Conservation (phyloP, 2,888 invertebrate genomes). For the Notodonta dromedarius region DNA sequence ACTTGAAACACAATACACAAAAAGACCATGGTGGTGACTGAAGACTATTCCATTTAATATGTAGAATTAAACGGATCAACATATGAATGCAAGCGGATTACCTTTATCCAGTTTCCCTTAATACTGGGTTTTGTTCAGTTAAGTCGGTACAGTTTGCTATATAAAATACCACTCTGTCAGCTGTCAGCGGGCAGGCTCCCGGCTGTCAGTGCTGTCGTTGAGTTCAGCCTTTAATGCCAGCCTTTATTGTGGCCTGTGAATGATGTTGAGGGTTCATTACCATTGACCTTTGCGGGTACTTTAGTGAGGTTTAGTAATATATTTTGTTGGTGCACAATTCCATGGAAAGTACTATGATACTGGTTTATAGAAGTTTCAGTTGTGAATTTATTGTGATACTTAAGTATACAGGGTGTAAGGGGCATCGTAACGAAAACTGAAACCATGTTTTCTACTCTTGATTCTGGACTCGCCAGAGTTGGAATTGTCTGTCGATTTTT, state of each 20-base stretch:
- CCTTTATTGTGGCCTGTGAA: conserved; percentile 24
- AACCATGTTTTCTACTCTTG: too few relatives aligned
- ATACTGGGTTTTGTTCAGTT: conserved; percentile 18
- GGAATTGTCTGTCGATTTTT: too few relatives aligned
- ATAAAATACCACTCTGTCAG: conserved; percentile 38
- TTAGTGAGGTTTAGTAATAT: not conserved
- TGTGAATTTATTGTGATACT: too few relatives aligned
- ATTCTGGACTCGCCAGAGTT: too few relatives aligned
- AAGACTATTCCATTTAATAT: too few relatives aligned
- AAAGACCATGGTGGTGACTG: too few relatives aligned
- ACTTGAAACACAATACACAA: too few relatives aligned
- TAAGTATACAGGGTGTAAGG: too few relatives aligned
- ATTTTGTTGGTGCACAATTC: not conserved
- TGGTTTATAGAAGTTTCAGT: too few relatives aligned
- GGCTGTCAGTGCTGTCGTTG: conserved; percentile 27
- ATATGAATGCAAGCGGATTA: conserved; percentile 23
- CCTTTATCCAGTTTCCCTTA: conserved; percentile 25
- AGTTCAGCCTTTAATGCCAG: conserved; percentile 17
- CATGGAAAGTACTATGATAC: too few relatives aligned
- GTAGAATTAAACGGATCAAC: not conserved
- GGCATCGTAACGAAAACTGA: too few relatives aligned
- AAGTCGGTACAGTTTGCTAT: conserved; percentile 26
- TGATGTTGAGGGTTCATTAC: conserved; percentile 12
- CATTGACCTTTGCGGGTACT: conserved; percentile 27
- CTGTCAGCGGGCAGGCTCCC: conserved; percentile 27